A percentile compares a stretch with the other conserved stretches of the same genome.
Evolutionary conservation across 2,888 invertebrate genomes (phyloP).

Genomic region (Eilema depressum): DNA sequence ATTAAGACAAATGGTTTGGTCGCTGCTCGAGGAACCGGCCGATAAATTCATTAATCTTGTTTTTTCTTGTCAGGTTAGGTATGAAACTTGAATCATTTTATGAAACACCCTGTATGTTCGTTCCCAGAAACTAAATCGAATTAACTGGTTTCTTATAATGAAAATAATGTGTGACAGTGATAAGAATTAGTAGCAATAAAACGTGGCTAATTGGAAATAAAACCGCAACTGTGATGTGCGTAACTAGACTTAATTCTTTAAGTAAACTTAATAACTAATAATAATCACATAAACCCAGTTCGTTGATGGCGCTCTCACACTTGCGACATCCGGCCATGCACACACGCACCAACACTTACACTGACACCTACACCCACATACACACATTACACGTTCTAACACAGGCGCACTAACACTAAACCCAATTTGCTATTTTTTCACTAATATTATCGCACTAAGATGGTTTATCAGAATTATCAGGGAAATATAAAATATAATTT

Average conservation of each 20-base stretch:
- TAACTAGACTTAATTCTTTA: background rate
- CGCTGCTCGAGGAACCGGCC: background rate
- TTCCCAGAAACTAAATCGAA: background rate
- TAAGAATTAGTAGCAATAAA: background rate
- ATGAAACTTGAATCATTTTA: background rate
- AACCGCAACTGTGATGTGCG: background rate
- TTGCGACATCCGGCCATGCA: conserved; percentile 2
- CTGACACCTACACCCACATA: background rate
- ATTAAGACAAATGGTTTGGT: background rate
- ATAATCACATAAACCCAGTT: background rate
- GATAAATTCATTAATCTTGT: background rate
- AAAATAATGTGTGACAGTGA: background rate
- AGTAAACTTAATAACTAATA: conserved; percentile 3
- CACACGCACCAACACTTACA: background rate
- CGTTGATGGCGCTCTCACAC: background rate
- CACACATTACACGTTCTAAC: background rate
- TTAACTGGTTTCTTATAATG: background rate
- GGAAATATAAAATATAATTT: background rate
- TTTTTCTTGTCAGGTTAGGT: background rate
- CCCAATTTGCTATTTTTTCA: background rate
- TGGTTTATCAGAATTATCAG: background rate
- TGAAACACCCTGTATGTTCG: background rate
- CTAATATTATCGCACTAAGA: background rate
- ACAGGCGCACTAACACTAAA: background rate
- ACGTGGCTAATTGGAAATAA: conserved; percentile 12